Base-by-base conservation (phyloP, 2,113 vertebrate species). In the Platysteira castanea region DNA sequence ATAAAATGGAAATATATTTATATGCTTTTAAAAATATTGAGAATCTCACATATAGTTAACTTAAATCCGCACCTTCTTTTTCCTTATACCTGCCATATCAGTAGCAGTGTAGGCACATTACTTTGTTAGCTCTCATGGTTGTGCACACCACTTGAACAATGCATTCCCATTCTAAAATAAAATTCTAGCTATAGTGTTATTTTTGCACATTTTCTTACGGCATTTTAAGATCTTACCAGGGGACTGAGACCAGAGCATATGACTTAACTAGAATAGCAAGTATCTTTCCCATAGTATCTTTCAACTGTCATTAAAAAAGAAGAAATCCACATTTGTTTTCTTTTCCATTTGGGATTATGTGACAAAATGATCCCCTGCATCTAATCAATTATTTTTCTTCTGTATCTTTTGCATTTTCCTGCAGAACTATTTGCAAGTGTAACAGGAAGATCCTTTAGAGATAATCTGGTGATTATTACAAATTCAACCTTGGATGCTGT, bases 391-490 rank as follows among this genome's bases (percentile, higher is more conserved):
- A 97, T 95, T 95, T 96, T 90, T 93, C 80, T 90, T 84, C 89
- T 56, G 3, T 97, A 97, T 96, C 89, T 97, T 98, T 96, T 96
- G 70, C 96, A 92, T 98, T 98, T 98, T 98, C 68, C 79, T 89
- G 90, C 96, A 97, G 93, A 97, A 98, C 96, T 97, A 79, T 98
- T 98, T 98, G 95, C 97, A 98, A 97, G 91, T 98, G 97, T 92
- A 97, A 97, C 87, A 84, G 86, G 84, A 96, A 54, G 95, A 98
- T 98, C 91, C 95, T 98, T 98, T 89, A 90, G 97, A 98, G 98
- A 98, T 98, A 97, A 98, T 98, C 97, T 97, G 92, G 94, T 97
- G 97, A 98, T 98, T 97, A 98, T 98, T 96, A 92, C 95, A 97
- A 97, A 96, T 96, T 93, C 98, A 95, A 97, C 93, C 92, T 96